phyloP scores from a whole-genome alignment of 2,113 vertebrate genomes.

The Mormyrus iriodes region DNA sequence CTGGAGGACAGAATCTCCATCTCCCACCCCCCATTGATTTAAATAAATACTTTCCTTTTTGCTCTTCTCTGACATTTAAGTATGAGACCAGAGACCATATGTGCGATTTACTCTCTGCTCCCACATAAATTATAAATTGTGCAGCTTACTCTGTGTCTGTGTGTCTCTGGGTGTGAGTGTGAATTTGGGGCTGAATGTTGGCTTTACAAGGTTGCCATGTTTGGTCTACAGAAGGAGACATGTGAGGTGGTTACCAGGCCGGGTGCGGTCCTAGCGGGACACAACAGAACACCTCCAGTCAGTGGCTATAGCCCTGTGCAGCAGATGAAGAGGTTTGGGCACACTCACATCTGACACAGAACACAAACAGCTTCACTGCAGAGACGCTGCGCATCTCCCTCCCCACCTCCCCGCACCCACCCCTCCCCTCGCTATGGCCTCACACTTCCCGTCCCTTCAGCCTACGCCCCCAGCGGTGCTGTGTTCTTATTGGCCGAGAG shows the following conservation, averaged over 20 bases:
- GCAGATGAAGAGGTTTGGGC: conserved; percentile 80
- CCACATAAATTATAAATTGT: background rate
- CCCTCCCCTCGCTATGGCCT: conserved; percentile 27
- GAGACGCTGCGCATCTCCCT: conserved; percentile 44
- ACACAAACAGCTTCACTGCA: conserved; percentile 57
- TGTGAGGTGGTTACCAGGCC: conserved; percentile 78
- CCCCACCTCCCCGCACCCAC: background rate
- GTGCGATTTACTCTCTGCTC: conserved; percentile 25
- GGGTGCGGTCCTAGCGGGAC: conserved; percentile 69
- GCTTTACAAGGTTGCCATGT: conserved; percentile 39
- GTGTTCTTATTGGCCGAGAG: conserved; percentile 47
- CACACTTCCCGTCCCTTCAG: conserved; percentile 31
- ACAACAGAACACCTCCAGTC: conserved; percentile 76
- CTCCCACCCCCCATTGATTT: background rate
- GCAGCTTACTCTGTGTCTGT: background rate
- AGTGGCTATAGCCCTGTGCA: conserved; percentile 81
- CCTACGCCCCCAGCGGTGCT: conserved; percentile 48
- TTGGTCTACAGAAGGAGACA: conserved; percentile 70
- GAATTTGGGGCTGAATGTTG: conserved; percentile 17
- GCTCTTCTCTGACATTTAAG: conserved; percentile 14
- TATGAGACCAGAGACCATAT: conserved; percentile 33
- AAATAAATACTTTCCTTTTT: conserved; percentile 11
- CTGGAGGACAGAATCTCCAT: background rate
- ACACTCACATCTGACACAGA: conserved; percentile 74
- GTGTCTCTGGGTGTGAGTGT: background rate